phyloP scores from a whole-genome alignment of 2,797 vertebrate species.

The Gastrophryne carolinensis region DNA sequence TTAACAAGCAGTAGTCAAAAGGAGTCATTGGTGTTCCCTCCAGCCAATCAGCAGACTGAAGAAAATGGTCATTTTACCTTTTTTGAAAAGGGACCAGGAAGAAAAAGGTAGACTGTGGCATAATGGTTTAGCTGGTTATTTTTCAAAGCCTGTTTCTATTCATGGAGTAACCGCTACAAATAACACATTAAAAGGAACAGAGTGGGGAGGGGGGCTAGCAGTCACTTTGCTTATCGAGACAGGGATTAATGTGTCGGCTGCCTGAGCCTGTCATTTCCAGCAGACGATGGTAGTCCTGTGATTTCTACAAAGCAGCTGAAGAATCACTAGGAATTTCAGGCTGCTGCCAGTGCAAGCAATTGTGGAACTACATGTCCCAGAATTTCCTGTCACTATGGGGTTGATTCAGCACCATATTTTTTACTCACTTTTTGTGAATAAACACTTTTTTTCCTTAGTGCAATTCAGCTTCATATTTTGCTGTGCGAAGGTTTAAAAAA shows the following conservation, averaged over 20 bases:
- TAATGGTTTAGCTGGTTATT: conserved; percentile 44
- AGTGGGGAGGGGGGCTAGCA: background rate
- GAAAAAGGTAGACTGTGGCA: conserved; percentile 22
- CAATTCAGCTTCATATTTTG: too few species aligned
- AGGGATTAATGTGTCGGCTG: background rate
- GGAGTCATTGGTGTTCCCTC: conserved; percentile 55
- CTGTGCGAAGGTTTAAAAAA: too few species aligned
- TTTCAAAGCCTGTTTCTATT: conserved; percentile 17
- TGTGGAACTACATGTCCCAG: background rate
- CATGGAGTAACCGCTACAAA: too few species aligned
- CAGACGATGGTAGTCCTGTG: background rate
- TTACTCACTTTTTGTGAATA: too few species aligned
- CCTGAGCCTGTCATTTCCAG: background rate
- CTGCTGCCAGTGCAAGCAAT: background rate
- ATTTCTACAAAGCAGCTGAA: background rate
- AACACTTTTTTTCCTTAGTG: too few species aligned
- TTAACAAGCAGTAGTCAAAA: conserved; percentile 50
- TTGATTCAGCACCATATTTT: too few species aligned
- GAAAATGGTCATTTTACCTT: conserved; percentile 55
- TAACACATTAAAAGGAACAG: background rate
- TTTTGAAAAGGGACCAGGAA: conserved; percentile 11
- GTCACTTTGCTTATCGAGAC: background rate
- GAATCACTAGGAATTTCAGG: too few species aligned
- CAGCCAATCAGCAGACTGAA: conserved; percentile 62
- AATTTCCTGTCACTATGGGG: too few species aligned